Percentiles rank a stretch among this genome's conserved stretches.
Evolutionary conservation across 2,888 invertebrate species (phyloP).

Genomic region (Lucinisca nassula): DNA sequence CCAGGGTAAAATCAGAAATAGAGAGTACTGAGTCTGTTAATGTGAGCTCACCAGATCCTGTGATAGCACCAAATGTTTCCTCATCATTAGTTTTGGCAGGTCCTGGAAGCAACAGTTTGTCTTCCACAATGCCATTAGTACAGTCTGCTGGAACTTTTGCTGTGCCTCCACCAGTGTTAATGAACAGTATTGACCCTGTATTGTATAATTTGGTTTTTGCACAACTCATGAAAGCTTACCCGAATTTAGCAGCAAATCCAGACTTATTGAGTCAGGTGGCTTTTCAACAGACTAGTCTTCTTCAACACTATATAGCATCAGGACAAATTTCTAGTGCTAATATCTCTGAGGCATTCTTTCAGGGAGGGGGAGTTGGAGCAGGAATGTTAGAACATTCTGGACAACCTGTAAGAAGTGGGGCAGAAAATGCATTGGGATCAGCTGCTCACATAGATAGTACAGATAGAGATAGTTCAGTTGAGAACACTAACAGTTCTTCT

Average conservation of each 20-base stretch:
- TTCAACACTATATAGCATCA: conserved; percentile 66
- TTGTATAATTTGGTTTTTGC: conserved; percentile 71
- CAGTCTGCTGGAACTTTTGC: background rate
- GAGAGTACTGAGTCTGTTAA: background rate
- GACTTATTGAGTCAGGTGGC: conserved; percentile 67
- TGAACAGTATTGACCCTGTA: conserved; percentile 21
- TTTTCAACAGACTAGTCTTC: conserved; percentile 73
- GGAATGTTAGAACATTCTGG: background rate
- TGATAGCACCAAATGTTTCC: background rate
- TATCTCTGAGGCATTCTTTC: background rate
- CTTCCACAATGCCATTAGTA: background rate
- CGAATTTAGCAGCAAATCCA: conserved; percentile 69
- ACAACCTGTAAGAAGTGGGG: background rate
- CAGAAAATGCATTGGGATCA: background rate
- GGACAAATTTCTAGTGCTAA: conserved; percentile 1
- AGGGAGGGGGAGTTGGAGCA: background rate
- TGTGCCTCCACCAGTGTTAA: background rate
- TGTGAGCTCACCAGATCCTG: background rate
- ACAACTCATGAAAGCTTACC: conserved; percentile 72
- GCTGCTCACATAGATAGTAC: background rate
- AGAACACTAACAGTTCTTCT: too few species aligned
- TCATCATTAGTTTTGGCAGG: background rate
- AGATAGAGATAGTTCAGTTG: too few species aligned
- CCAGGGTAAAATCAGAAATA: background rate
- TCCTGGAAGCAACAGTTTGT: background rate